A percentile compares a stretch with the other conserved stretches of the same genome.
Evolutionary conservation across 2,797 vertebrate species (phyloP).

Genomic region (Sciurus carolinensis): DNA sequence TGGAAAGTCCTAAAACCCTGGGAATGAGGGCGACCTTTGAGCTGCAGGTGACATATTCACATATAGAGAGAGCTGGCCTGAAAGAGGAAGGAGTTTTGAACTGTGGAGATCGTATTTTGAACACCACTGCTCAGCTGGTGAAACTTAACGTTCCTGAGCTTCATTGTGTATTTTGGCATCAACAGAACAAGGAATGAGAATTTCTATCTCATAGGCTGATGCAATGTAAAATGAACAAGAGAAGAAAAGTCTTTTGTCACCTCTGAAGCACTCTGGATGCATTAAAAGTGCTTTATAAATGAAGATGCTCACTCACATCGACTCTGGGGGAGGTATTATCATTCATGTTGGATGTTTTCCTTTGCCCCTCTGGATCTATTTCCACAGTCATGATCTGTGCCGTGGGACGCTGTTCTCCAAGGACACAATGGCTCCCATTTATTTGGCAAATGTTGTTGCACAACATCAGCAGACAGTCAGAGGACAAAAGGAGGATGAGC

Average conservation of each 20-base stretch:
- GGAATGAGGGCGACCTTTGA: not conserved
- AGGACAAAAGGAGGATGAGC: not conserved
- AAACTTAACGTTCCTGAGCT: conserved; percentile 16
- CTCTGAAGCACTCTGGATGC: not conserved
- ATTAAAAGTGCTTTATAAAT: conserved; percentile 12
- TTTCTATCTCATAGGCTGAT: not conserved
- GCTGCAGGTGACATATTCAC: not conserved
- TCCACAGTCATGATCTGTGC: not conserved
- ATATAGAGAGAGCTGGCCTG: not conserved
- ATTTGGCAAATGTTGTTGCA: not conserved
- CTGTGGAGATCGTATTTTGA: not conserved
- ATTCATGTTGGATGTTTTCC: not conserved
- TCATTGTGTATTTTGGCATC: not conserved
- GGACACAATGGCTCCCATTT: not conserved
- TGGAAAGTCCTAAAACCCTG: not conserved
- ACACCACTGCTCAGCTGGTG: not conserved
- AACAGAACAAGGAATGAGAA: not conserved
- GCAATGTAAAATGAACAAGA: not conserved
- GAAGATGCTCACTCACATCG: not conserved
- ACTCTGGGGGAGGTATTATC: not conserved
- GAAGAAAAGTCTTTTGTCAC: not conserved
- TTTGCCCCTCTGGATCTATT: not conserved
- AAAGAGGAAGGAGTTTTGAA: not conserved
- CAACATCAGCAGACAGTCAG: not conserved
- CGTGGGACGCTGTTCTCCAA: not conserved